Evolutionary conservation across 2,888 invertebrate species (phyloP).

Genomic region (Drosophila pseudotakahashii): DNA sequence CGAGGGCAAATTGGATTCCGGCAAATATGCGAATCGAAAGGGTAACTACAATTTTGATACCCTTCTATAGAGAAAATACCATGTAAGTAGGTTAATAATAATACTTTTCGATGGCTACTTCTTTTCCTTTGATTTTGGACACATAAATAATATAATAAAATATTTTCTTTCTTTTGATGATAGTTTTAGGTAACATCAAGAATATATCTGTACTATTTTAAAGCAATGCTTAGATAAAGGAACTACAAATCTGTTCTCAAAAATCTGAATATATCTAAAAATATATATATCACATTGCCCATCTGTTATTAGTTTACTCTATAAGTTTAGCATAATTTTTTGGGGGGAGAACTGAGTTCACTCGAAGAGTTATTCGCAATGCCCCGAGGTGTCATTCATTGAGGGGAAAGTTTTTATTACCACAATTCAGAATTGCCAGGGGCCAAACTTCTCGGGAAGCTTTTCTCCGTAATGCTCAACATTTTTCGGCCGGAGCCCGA

Average conservation of each 20-base stretch:
- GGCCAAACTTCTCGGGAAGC: constrained; percentile 19
- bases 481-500: constrained; percentile 13
- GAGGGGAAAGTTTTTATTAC: constrained; percentile 39
- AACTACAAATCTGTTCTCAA: background rate
- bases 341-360: constrained; percentile 14
- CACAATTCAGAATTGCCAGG: constrained; percentile 16
- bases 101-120: too few species aligned
- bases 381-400: constrained; percentile 46
- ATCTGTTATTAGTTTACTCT: constrained; percentile 18
- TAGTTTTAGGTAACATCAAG: too few species aligned
- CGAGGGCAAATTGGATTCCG: constrained; percentile 3
- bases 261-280: background rate
- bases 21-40: background rate
- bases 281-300: background rate
- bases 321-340: constrained; percentile 27
- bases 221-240: too few species aligned
- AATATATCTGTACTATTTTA: too few species aligned
- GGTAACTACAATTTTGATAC: background rate
- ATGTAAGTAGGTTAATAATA: too few species aligned
- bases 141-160: too few species aligned
- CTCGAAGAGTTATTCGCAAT: constrained; percentile 19
- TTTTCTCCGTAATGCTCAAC: constrained; percentile 15
- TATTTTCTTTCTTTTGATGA: too few species aligned
- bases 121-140: too few species aligned
- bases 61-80: background rate